Percentiles rank a stretch among this genome's conserved stretches.
Evolutionary conservation across 2,113 vertebrate species (phyloP).

Genomic region (Genyomyrus donnyi): DNA sequence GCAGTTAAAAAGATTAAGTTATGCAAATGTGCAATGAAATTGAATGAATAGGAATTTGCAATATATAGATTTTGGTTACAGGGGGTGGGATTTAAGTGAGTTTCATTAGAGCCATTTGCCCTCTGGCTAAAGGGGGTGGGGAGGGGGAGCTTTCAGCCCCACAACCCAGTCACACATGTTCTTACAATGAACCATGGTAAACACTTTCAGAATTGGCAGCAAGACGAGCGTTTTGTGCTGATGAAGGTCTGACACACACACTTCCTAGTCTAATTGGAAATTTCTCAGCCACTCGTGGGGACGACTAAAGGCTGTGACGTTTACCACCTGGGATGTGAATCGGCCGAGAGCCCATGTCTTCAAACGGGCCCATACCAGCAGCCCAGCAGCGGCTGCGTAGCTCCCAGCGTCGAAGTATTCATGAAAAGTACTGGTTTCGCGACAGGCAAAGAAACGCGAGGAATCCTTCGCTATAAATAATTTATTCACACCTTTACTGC

Average conservation of each 20-base stretch:
- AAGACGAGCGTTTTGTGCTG: background rate
- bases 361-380: background rate
- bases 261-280: background rate
- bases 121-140: background rate
- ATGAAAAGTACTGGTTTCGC: background rate
- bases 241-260: background rate
- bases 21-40: background rate
- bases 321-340: background rate
- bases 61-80: background rate
- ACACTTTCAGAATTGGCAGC: background rate
- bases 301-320: background rate
- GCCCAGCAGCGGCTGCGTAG: background rate
- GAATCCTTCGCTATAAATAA: background rate
- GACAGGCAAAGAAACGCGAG: background rate
- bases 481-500: background rate
- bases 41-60: background rate
- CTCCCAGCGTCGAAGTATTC: background rate
- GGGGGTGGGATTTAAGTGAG: background rate
- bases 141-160: background rate
- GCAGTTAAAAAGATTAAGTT: background rate
- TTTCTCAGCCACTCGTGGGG: background rate
- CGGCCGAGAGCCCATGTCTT: background rate
- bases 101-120: background rate
- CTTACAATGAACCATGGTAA: background rate
- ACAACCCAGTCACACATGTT: background rate